Conservation (phyloP, 2,797 vertebrate species). For the Sparus aurata region DNA sequence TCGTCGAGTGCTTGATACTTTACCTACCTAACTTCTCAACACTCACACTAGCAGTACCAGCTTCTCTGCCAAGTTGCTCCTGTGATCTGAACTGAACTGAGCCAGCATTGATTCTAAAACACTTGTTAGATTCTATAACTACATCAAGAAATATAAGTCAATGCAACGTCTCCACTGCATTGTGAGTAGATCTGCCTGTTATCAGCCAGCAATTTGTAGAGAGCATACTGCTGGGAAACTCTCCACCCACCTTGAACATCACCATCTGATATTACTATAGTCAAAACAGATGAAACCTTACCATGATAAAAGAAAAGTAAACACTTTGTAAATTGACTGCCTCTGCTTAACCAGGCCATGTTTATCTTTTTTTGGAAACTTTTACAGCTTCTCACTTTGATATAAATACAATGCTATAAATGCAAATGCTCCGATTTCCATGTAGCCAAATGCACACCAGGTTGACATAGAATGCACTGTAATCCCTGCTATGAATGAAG, state of each 20-base stretch:
- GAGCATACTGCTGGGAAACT: constrained; percentile 27
- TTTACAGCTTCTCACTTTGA: neutral
- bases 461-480: neutral
- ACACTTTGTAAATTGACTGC: constrained; percentile 4
- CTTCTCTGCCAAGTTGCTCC: neutral
- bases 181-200: constrained; percentile 18
- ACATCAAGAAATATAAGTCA: neutral
- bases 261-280: neutral
- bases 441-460: constrained; percentile 2
- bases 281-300: neutral
- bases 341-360: neutral
- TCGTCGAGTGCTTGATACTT: neutral
- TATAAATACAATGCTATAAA: constrained; percentile 3
- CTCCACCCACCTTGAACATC: constrained; percentile 7
- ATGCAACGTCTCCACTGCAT: neutral
- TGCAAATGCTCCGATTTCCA: neutral
- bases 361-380: constrained; percentile 16
- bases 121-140: neutral
- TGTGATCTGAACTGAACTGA: neutral
- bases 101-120: neutral
- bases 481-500: neutral
- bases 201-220: neutral
- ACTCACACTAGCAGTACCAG: neutral
- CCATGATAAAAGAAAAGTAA: neutral
- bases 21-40: neutral